Conservation (phyloP, 2,797 vertebrate genomes). For the Smutsia gigantea region DNA sequence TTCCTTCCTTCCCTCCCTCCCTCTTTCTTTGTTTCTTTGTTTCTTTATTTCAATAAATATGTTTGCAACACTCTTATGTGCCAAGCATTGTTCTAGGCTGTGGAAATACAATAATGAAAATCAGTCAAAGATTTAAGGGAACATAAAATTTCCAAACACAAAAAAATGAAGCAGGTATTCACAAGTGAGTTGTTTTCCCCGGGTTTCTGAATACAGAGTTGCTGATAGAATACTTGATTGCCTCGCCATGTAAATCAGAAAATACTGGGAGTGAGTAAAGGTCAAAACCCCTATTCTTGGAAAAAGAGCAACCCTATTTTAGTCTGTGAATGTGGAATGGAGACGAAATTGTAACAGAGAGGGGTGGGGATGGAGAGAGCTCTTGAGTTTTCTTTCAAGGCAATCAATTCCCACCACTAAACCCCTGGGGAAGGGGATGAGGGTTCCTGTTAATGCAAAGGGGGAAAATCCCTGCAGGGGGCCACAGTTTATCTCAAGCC, state of each 20-base stretch:
- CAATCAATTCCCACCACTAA: neutral
- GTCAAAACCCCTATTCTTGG: neutral
- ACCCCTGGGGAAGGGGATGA: rapidly evolving
- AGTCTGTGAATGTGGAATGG: neutral
- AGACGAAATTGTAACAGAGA: neutral
- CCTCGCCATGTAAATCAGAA: neutral
- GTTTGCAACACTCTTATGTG: neutral
- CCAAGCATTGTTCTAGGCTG: neutral
- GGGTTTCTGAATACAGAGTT: conserved; percentile 9
- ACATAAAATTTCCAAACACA: neutral
- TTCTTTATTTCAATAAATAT: neutral
- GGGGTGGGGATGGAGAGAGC: neutral
- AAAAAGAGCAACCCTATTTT: neutral
- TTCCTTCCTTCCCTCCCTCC: too few species aligned
- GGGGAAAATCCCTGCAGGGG: neutral
- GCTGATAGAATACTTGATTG: neutral
- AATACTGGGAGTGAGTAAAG: neutral
- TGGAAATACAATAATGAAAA: neutral
- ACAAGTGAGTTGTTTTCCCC: neutral
- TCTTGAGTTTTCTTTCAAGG: neutral
- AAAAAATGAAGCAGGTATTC: neutral
- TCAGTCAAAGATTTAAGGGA: neutral
- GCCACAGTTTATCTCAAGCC: neutral
- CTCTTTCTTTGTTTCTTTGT: too few species aligned
- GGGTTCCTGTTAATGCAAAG: neutral